A percentile compares a stretch with the other conserved stretches of the same genome.
These are phyloP conservation scores for Cepaea nemoralis DNA, from an alignment of 1,140 invertebrate species.

Conservation along the genomic window DNA sequence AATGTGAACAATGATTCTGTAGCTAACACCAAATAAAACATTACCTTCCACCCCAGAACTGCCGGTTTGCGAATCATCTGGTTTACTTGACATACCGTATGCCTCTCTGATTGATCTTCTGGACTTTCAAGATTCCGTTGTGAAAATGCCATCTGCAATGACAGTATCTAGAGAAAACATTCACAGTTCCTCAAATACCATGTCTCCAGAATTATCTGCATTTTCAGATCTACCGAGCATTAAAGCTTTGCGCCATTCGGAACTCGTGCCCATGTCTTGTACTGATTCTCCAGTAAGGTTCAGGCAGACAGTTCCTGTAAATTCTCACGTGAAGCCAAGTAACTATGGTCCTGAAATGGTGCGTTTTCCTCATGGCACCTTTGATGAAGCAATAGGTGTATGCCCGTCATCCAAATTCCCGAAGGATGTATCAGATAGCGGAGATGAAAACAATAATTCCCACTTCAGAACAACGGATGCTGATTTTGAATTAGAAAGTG, in stretches of 20 bases:
- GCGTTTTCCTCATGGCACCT: no score
- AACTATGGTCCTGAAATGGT: no score
- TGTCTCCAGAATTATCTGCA: background rate
- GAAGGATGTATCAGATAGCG: background rate
- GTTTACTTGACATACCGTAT: background rate
- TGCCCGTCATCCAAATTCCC: background rate
- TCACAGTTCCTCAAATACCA: background rate
- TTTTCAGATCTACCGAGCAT: no score
- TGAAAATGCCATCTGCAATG: background rate
- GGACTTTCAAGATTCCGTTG: background rate
- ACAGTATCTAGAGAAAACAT: background rate
- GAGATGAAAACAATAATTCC: background rate
- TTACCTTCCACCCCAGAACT: constrained; percentile 8
- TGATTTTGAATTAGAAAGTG: background rate
- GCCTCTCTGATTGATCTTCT: constrained; percentile 8
- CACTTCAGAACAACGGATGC: background rate
- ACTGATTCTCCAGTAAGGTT: no score
- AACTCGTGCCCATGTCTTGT: no score
- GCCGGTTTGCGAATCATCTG: background rate
- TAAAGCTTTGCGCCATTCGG: no score
- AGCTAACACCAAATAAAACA: no score
- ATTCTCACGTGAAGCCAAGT: no score
- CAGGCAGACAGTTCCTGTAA: no score
- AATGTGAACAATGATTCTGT: no score
- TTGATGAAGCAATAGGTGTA: background rate